Percentiles rank a stretch among this genome's conserved stretches.
Evolutionary conservation across 2,888 invertebrate genomes (phyloP).

Genomic region (Orchesellides sinensis): DNA sequence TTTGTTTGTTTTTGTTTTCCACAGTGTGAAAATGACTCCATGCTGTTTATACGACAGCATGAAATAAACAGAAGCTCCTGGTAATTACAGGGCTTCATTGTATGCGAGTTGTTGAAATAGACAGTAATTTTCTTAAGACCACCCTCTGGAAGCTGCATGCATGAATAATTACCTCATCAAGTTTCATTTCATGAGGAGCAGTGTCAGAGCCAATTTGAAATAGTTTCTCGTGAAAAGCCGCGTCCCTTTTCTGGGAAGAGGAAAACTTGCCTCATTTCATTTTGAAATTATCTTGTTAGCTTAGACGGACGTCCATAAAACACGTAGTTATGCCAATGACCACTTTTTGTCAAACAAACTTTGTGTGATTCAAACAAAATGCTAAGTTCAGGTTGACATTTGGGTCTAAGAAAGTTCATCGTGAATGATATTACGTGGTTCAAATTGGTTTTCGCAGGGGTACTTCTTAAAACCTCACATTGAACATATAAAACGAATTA

Average conservation of each 20-base stretch:
- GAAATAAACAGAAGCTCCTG: neutral
- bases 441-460: too few species aligned
- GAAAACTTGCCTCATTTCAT: slow-evolving; percentile 50
- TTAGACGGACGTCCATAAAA: slow-evolving; percentile 23
- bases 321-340: slow-evolving; percentile 40
- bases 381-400: too few species aligned
- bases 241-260: slow-evolving; percentile 6
- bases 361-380: too few species aligned
- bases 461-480: too few species aligned
- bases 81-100: slow-evolving; percentile 3
- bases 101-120: neutral
- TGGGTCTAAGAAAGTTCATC: too few species aligned
- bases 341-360: neutral
- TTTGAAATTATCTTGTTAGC: slow-evolving; percentile 46
- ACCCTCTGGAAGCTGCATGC: slow-evolving; percentile 41
- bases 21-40: slow-evolving; percentile 10
- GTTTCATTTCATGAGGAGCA: slow-evolving; percentile 6
- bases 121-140: neutral
- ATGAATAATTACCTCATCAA: slow-evolving; percentile 53
- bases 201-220: neutral
- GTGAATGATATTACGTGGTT: too few species aligned
- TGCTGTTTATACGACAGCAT: slow-evolving; percentile 18
- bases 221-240: neutral
- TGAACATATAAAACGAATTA: too few species aligned
- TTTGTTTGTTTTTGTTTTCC: too few species aligned